These are phyloP conservation scores for Holotrichia oblita DNA, from an alignment of 1,140 invertebrate species.

Conservation along the genomic window DNA sequence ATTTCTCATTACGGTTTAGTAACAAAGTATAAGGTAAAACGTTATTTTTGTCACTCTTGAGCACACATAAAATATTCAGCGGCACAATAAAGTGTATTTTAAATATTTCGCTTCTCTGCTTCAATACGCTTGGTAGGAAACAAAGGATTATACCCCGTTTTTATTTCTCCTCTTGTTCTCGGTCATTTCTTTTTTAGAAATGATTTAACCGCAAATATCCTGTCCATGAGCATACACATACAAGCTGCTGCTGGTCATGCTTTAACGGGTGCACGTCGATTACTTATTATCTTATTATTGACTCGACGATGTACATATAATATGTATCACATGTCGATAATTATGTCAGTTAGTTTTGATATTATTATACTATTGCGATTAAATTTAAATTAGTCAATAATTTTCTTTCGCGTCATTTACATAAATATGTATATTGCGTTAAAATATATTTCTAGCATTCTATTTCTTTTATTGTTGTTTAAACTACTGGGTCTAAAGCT, in stretches of 20 bases:
- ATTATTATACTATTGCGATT: neutral
- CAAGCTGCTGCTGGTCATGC: constrained; percentile 50
- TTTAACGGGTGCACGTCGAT: constrained; percentile 28
- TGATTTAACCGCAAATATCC: constrained; percentile 50
- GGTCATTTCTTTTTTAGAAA: constrained; percentile 43
- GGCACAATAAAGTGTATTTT: neutral
- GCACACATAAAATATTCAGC: constrained; percentile 33
- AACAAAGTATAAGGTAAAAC: neutral
- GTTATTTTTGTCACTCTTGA: constrained; percentile 25
- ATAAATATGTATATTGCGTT: too few relatives aligned
- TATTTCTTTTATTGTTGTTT: neutral
- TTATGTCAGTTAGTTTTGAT: neutral
- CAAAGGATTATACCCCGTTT: constrained; percentile 27
- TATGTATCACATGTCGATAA: constrained; percentile 21
- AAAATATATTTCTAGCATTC: too few relatives aligned
- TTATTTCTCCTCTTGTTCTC: constrained; percentile 20
- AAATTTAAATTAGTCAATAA: too few relatives aligned
- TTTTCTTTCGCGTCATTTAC: too few relatives aligned
- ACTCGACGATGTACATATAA: neutral
- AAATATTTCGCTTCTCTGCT: constrained; percentile 14
- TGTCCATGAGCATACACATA: constrained; percentile 44
- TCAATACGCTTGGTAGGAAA: constrained; percentile 29
- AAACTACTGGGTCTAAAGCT: neutral
- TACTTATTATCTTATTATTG: constrained; percentile 19
- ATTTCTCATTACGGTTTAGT: constrained; percentile 6